Evolutionary conservation across 2,888 invertebrate species (phyloP).

Genomic region (Zygothrica quintamaculata): DNA sequence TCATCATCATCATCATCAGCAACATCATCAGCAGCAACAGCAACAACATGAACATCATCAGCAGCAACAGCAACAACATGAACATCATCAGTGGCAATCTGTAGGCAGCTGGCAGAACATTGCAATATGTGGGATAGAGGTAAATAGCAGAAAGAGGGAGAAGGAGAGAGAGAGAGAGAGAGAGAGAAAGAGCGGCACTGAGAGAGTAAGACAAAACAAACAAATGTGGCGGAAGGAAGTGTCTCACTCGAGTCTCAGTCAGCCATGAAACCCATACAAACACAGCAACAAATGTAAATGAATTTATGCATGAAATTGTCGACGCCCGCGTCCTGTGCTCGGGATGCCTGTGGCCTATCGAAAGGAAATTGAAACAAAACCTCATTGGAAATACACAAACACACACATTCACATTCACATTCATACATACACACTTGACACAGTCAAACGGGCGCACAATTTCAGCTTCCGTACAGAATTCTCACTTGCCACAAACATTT

Average conservation of each 20-base stretch:
- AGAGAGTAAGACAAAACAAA: slow-evolving; percentile 46
- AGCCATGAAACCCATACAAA: slow-evolving; percentile 59
- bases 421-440: slow-evolving; percentile 26
- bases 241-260: slow-evolving; percentile 79
- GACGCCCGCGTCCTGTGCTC: slow-evolving; percentile 78
- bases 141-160: no score
- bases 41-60: no score
- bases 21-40: no score
- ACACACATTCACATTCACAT: slow-evolving; percentile 4
- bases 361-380: slow-evolving; percentile 83
- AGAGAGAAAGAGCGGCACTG: no score
- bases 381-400: slow-evolving; percentile 72
- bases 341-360: slow-evolving; percentile 78
- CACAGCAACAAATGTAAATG: slow-evolving; percentile 50
- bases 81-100: no score
- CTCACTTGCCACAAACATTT: slow-evolving; percentile 68
- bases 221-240: slow-evolving; percentile 77
- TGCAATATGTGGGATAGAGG: no score
- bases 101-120: no score
- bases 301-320: slow-evolving; percentile 82
- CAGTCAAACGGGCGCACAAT: slow-evolving; percentile 72
- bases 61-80: no score
- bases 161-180: no score
- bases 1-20: slow-evolving; percentile 9
- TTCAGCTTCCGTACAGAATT: slow-evolving; percentile 58